These are phyloP conservation scores for Emydura subglobosa DNA, from an alignment of 2,113 vertebrate genomes.

Conservation along the genomic window DNA sequence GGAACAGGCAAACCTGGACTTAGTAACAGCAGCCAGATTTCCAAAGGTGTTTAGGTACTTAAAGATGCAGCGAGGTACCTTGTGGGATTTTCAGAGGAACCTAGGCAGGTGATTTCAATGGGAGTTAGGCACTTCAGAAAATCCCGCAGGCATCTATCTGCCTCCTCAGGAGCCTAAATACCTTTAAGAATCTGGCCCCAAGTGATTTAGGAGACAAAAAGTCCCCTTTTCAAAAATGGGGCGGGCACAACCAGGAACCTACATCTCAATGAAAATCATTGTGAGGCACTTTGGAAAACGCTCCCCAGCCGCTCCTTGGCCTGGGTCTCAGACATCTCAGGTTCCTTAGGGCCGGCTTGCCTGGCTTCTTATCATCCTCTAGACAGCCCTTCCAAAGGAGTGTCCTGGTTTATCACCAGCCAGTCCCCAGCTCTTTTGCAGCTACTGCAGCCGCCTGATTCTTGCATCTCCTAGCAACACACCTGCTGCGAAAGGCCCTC, in stretches of 20 bases:
- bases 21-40: background rate
- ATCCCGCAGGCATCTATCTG: background rate
- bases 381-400: background rate
- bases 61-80: background rate
- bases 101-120: background rate
- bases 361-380: background rate
- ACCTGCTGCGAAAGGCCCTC: background rate
- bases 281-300: no score
- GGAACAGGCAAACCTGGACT: background rate
- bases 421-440: background rate
- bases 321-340: background rate
- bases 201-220: background rate
- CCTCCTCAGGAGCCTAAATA: background rate
- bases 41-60: background rate
- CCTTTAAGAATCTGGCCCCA: background rate
- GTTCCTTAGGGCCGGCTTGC: background rate
- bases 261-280: background rate
- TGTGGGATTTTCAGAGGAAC: background rate
- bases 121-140: background rate
- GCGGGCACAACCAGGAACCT: background rate
- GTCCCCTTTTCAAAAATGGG: background rate
- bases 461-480: no score
- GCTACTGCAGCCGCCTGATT: background rate
- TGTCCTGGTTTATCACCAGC: background rate
- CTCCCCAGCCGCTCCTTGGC: fast-evolving